phyloP scores from a whole-genome alignment of 2,797 vertebrate genomes.

The Rhyacichthys aspro region DNA sequence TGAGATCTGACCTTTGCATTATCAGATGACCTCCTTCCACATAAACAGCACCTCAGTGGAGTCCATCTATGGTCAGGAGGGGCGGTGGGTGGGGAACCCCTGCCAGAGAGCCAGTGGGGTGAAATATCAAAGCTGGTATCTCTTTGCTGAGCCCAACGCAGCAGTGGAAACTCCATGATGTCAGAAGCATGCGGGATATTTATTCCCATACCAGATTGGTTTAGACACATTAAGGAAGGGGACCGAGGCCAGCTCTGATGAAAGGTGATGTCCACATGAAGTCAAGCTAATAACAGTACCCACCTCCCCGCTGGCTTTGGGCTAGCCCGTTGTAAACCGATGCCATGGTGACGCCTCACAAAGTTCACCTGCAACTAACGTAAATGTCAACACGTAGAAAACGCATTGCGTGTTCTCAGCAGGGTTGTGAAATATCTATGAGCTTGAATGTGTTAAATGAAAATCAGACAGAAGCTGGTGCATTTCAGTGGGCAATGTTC shows the following conservation, averaged over 20 bases:
- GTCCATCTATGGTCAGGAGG: conserved; percentile 70
- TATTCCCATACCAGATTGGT: conserved; percentile 52
- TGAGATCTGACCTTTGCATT: conserved; percentile 47
- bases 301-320: conserved; percentile 13
- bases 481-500: conserved; percentile 1
- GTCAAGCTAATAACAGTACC: conserved; percentile 41
- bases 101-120: conserved; percentile 51
- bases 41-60: conserved; percentile 41
- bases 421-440: too few relatives aligned
- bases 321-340: conserved; percentile 47
- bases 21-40: conserved; percentile 39
- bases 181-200: conserved; percentile 60
- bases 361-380: conserved; percentile 42
- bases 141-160: conserved; percentile 41
- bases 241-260: conserved; percentile 38
- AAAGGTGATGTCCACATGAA: conserved; percentile 54
- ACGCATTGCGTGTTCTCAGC: background rate
- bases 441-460: background rate
- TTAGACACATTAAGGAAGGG: conserved; percentile 55
- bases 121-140: conserved; percentile 71
- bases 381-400: conserved; percentile 57
- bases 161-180: conserved; percentile 81
- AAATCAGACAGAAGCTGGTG: background rate
- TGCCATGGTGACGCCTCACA: conserved; percentile 30
- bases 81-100: conserved; percentile 72